A percentile compares a stretch with the other conserved stretches of the same genome.
These are phyloP conservation scores for Gorsachius magnificus DNA, from an alignment of 2,797 vertebrate species.

Conservation along the genomic window DNA sequence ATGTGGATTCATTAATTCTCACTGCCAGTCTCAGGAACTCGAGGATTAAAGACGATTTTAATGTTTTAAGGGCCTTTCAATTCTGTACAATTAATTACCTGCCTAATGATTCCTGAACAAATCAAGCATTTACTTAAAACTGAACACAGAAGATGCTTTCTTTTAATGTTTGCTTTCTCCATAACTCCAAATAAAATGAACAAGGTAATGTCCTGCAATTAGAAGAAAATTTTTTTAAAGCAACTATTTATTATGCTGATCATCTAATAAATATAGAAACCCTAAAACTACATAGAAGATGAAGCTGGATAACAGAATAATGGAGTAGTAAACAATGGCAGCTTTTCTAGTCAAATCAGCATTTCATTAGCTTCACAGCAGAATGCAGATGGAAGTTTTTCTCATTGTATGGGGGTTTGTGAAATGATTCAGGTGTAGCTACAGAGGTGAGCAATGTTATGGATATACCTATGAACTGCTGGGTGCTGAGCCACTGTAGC, in stretches of 20 bases:
- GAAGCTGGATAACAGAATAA: slow-evolving; percentile 54
- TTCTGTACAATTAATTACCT: slow-evolving; percentile 44
- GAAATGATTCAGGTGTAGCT: slow-evolving; percentile 62
- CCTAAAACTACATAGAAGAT: slow-evolving; percentile 31
- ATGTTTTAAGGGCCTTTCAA: slow-evolving; percentile 61
- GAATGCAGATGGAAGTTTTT: slow-evolving; percentile 69
- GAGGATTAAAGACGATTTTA: slow-evolving; percentile 66
- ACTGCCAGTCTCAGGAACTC: slow-evolving; percentile 65
- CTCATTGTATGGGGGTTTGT: slow-evolving; percentile 53
- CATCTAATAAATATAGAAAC: slow-evolving; percentile 18
- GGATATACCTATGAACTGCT: slow-evolving; percentile 55
- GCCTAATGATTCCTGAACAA: slow-evolving; percentile 65
- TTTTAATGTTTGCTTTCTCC: slow-evolving; percentile 56
- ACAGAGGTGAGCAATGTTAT: slow-evolving; percentile 66
- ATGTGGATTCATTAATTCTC: slow-evolving; percentile 60
- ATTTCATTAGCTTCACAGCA: slow-evolving; percentile 55
- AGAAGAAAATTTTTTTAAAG: slow-evolving; percentile 51
- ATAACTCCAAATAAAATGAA: slow-evolving; percentile 58
- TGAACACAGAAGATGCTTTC: slow-evolving; percentile 65
- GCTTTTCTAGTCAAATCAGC: slow-evolving; percentile 66
- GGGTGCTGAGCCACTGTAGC: slow-evolving; percentile 20
- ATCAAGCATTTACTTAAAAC: slow-evolving; percentile 68
- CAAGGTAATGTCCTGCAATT: slow-evolving; percentile 67
- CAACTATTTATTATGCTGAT: slow-evolving; percentile 46
- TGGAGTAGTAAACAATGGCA: slow-evolving; percentile 68